A percentile compares a stretch with the other conserved stretches of the same genome.
Conservation (phyloP, 37 sponge, comb jelly and placozoan genomes). For the Diacarnus erythraeanus region DNA sequence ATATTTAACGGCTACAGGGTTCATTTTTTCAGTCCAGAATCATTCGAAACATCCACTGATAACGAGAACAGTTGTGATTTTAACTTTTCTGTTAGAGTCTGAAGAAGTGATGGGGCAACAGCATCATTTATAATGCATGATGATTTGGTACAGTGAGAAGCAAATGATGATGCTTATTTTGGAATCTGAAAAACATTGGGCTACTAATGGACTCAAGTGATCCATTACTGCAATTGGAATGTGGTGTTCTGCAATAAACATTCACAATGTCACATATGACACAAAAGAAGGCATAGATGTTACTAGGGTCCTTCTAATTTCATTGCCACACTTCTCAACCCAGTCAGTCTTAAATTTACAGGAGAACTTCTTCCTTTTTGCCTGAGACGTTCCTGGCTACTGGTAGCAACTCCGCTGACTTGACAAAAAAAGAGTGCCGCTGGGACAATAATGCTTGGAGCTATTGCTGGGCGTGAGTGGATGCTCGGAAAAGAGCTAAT, state of each 20-base stretch:
- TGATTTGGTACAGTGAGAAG: background rate
- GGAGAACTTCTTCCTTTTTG: background rate
- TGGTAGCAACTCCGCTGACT: no score
- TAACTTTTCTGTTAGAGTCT: background rate
- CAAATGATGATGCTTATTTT: background rate
- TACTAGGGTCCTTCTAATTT: background rate
- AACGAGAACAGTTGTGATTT: background rate
- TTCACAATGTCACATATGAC: background rate
- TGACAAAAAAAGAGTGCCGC: no score
- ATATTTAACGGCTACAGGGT: background rate
- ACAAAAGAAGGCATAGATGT: background rate
- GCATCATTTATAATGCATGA: background rate
- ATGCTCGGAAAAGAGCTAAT: no score
- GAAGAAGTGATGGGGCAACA: background rate
- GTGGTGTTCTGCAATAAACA: slow-evolving; percentile 2
- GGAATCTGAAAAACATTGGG: background rate
- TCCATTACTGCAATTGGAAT: slow-evolving; percentile 13
- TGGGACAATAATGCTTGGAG: no score
- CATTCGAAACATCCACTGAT: background rate
- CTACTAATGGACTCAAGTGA: background rate
- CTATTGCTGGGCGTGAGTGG: no score
- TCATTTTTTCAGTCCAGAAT: background rate
- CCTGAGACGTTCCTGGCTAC: no score
- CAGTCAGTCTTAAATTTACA: background rate
- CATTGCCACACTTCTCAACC: background rate